These are phyloP conservation scores for Chanos chanos DNA, from an alignment of 2,797 vertebrate species.

Conservation along the genomic window DNA sequence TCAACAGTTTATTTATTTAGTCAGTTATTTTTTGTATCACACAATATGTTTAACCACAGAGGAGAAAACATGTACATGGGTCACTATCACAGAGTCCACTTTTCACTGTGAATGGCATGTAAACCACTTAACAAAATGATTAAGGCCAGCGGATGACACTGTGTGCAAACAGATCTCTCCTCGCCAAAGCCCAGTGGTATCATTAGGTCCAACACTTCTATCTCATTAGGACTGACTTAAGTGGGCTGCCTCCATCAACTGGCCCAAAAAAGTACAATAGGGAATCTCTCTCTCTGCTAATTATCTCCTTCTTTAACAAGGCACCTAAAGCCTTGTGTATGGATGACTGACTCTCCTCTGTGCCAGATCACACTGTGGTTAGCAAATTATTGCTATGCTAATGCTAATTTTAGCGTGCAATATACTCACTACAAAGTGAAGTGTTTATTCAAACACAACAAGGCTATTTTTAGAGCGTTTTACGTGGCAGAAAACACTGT, in stretches of 20 bases:
- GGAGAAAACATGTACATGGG: constrained; percentile 26
- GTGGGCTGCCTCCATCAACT: constrained; percentile 71
- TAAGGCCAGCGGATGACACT: constrained; percentile 82
- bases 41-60: background rate
- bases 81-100: constrained; percentile 51
- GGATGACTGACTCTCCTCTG: constrained; percentile 47
- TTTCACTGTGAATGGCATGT: constrained; percentile 69
- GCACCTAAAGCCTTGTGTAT: constrained; percentile 61
- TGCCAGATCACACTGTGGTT: constrained; percentile 40
- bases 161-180: constrained; percentile 74
- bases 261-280: constrained; percentile 69
- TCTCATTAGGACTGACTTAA: constrained; percentile 84
- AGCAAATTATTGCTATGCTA: constrained; percentile 37
- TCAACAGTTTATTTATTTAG: background rate
- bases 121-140: constrained; percentile 76
- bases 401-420: constrained; percentile 27
- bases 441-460: background rate
- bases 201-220: constrained; percentile 69
- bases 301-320: constrained; percentile 77
- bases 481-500: too few relatives aligned
- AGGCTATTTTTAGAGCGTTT: too few relatives aligned
- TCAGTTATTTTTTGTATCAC: background rate
- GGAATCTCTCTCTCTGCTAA: constrained; percentile 72
- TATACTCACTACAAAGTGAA: background rate
- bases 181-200: constrained; percentile 84